Base-by-base conservation (phyloP, 2,113 vertebrate genomes). In the Hippocampus comes region DNA sequence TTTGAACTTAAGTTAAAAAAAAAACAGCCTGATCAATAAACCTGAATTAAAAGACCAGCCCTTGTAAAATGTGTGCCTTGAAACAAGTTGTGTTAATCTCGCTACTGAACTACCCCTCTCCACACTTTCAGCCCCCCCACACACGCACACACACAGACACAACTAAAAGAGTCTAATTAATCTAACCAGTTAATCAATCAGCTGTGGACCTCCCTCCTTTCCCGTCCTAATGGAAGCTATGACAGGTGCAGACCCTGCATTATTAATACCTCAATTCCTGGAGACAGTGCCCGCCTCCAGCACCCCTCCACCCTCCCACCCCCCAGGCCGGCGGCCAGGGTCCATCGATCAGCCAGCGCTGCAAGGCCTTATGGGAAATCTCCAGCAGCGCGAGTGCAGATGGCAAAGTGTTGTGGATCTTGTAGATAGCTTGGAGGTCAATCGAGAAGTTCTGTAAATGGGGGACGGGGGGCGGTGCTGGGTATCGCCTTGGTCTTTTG, bases 131-230 rank as follows among this genome's bases (percentile, higher is more conserved):
- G 15, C 34, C 27, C 14, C 63, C 76, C 73, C 71, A 27, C 27
- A 27, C 30, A 34, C 30, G 0, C 30, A 34, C 30, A 34, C 30
- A 34, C 30, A 34, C 30, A 34, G 4, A 38, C 34, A 38, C 34
- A 38, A 78, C 78, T 71, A 72, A 89, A 87, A 84, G 78, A 75
- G 56, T 14, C 83, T 85, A 89, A 91, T 93, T 93, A 91, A 92
- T 93, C 89, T 88, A 91, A 92, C 93, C 91, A 92, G 87, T 59
- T 86, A 86, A 93, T 93, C 90, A 89, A 91, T 92, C 92, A 92
- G 81, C 84, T 85, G 43, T 79, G 82, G 72, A 67, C 86, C 80
- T 74, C 85, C 80, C 38, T 75, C 84, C 78, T 87, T 77, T 66
- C 82, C 75, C 23, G 63, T 71, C 73, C 84, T 93, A 93, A 92